phyloP scores from a whole-genome alignment of 2,797 vertebrate genomes.

The Anguilla marmorata region DNA sequence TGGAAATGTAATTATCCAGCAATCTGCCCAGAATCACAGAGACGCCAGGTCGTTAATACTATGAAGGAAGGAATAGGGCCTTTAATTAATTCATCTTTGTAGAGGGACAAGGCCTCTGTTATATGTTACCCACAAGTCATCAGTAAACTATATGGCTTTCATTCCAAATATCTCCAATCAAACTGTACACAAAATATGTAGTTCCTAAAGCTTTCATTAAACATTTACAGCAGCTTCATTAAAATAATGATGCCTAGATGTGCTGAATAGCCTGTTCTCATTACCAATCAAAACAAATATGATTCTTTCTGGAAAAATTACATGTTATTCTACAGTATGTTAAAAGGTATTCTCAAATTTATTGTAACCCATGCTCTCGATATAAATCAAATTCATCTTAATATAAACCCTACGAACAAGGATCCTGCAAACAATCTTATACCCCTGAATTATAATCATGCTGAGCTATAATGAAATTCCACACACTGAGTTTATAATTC shows the following conservation, averaged over 20 bases:
- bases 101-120: neutral
- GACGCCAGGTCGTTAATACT: slow-evolving; percentile 33
- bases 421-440: neutral
- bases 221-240: neutral
- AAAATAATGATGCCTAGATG: neutral
- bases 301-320: neutral
- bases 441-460: neutral
- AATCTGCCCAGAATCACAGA: slow-evolving; percentile 34
- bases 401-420: neutral
- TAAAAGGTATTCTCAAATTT: neutral
- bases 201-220: neutral
- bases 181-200: neutral
- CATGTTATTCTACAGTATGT: neutral
- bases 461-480: neutral
- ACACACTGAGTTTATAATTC: neutral
- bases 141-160: neutral
- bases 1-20: slow-evolving; percentile 42
- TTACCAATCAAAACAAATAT: neutral
- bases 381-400: neutral
- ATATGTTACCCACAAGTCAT: neutral
- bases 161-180: neutral
- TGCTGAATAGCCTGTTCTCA: neutral
- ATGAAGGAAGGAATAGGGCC: slow-evolving; percentile 10
- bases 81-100: slow-evolving; percentile 38
- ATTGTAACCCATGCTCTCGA: neutral